These are phyloP conservation scores for Pyrgilauda ruficollis DNA, from an alignment of 2,113 vertebrate species.

Conservation along the genomic window DNA sequence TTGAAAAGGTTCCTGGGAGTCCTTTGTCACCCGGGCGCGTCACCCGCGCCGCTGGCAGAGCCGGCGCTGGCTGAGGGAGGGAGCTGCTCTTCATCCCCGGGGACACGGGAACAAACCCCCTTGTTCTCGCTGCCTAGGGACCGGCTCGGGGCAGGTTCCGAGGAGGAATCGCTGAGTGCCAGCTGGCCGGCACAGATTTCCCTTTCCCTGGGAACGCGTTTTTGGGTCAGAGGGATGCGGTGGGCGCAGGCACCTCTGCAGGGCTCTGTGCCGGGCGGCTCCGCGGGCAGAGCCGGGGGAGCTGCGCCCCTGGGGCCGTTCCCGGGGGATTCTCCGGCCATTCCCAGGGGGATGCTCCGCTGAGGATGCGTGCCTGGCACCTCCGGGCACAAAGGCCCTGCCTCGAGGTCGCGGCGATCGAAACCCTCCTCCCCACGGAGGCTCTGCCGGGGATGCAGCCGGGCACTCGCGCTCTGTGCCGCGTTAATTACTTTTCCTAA, in stretches of 20 bases:
- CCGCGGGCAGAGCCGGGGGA: not conserved
- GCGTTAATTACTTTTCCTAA: not conserved
- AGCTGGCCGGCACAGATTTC: not conserved
- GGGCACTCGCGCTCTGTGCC: not conserved
- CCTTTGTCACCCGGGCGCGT: not conserved
- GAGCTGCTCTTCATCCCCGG: not conserved
- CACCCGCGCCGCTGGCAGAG: not conserved
- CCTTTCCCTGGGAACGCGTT: not conserved
- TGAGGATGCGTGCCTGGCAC: not conserved
- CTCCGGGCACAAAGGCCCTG: not conserved
- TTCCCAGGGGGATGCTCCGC: fast-evolving
- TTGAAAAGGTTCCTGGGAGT: not conserved
- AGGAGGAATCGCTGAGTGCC: not conserved
- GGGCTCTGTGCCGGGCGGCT: not conserved
- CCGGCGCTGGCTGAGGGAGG: not conserved
- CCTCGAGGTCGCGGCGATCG: not conserved
- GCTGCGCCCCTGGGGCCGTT: not conserved
- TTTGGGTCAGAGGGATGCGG: not conserved
- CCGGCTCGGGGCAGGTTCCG: not conserved
- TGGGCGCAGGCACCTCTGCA: not conserved
- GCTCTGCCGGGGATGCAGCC: not conserved
- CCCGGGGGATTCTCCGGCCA: not conserved
- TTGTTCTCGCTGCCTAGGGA: not conserved
- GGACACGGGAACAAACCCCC: not conserved
- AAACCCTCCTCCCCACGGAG: not conserved